A percentile compares a stretch with the other conserved stretches of the same genome.
Evolutionary conservation across 2,113 vertebrate species (phyloP).

Genomic region (Taxidea taxus): DNA sequence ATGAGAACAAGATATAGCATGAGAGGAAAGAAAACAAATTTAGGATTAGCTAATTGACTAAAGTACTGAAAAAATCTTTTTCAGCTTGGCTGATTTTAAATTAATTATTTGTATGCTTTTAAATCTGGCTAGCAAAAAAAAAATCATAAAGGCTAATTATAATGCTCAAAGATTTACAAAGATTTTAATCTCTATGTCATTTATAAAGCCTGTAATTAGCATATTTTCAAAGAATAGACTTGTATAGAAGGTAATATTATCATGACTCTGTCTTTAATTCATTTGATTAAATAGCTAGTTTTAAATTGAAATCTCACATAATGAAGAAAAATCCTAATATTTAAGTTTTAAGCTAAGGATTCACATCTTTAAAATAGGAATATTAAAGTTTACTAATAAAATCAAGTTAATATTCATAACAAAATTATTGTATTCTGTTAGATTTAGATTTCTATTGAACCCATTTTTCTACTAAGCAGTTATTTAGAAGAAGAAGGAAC

Average conservation of each 20-base stretch:
- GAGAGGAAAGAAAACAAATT: slow-evolving; percentile 32
- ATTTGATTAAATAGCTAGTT: slow-evolving; percentile 46
- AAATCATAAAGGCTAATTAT: slow-evolving; percentile 33
- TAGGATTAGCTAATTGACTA: slow-evolving; percentile 22
- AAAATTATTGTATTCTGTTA: slow-evolving; percentile 38
- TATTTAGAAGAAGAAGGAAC: slow-evolving; percentile 46
- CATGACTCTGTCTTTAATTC: slow-evolving; percentile 38
- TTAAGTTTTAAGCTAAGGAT: slow-evolving; percentile 40
- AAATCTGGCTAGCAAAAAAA: slow-evolving; percentile 34
- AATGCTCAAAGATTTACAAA: slow-evolving; percentile 43
- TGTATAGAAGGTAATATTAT: slow-evolving; percentile 34
- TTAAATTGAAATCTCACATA: slow-evolving; percentile 22
- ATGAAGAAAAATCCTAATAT: slow-evolving; percentile 41
- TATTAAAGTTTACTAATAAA: slow-evolving; percentile 41
- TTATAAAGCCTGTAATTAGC: slow-evolving; percentile 43
- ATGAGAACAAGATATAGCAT: slow-evolving; percentile 22
- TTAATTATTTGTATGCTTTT: slow-evolving; percentile 20
- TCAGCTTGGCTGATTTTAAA: slow-evolving; percentile 20
- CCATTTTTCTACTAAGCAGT: not conserved
- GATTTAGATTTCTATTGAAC: not conserved
- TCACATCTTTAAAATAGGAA: slow-evolving; percentile 7
- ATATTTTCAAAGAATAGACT: slow-evolving; percentile 52
- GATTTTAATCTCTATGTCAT: slow-evolving; percentile 41
- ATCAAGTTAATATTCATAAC: slow-evolving; percentile 15
- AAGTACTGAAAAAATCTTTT: slow-evolving; percentile 37